A percentile compares a stretch with the other conserved stretches of the same genome.
phyloP scores from a whole-genome alignment of 2,888 invertebrate species.

The Sinotaia quadrata region DNA sequence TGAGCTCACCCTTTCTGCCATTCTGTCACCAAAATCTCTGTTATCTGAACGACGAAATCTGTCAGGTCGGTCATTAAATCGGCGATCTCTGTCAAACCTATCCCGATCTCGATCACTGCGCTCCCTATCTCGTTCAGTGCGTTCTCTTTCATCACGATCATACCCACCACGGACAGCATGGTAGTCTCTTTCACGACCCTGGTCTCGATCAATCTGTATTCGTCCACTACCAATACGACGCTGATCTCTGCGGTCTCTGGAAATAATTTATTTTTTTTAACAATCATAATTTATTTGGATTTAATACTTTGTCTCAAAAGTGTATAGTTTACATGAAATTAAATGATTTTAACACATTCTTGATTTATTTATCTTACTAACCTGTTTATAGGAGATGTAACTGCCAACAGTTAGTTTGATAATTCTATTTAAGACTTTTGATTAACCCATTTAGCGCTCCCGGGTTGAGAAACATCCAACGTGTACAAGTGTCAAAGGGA shows the following conservation, averaged over 20 bases:
- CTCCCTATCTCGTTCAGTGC: conserved; percentile 41
- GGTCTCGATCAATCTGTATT: conserved; percentile 80
- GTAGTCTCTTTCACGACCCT: conserved; percentile 59
- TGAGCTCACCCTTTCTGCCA: conserved; percentile 46
- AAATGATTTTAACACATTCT: too few relatives aligned
- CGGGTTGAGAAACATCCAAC: too few relatives aligned
- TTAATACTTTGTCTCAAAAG: too few relatives aligned
- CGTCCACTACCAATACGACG: conserved; percentile 88
- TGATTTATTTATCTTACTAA: too few relatives aligned
- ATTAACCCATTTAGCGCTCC: too few relatives aligned
- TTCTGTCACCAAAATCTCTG: conserved; percentile 53
- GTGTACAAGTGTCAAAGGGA: too few relatives aligned
- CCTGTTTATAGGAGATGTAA: too few relatives aligned
- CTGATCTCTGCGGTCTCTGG: conserved; percentile 45
- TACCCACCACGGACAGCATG: conserved; percentile 29
- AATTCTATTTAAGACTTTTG: too few relatives aligned
- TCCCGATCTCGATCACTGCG: conserved; percentile 21
- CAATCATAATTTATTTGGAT: too few relatives aligned
- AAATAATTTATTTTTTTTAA: too few relatives aligned
- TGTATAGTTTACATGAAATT: too few relatives aligned
- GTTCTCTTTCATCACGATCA: conserved; percentile 36
- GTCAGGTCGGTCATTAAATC: conserved; percentile 31
- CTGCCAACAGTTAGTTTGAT: too few relatives aligned
- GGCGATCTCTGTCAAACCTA: conserved; percentile 28
- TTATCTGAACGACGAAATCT: conserved; percentile 39